phyloP scores from a whole-genome alignment of 2,797 vertebrate species.

The Hippopotamyrus pictus region DNA sequence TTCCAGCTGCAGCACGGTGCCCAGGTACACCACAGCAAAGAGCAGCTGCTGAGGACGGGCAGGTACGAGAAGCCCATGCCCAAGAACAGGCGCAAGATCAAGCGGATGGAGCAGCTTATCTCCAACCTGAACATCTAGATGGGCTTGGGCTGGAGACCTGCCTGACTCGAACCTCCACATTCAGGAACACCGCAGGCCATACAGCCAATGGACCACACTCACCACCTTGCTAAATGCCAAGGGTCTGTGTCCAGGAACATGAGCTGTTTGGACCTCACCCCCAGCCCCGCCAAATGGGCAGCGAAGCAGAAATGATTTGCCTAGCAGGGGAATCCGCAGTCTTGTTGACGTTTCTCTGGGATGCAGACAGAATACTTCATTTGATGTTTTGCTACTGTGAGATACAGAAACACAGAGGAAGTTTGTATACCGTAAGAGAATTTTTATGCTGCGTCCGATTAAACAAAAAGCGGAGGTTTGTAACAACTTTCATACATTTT shows the following conservation, averaged over 20 bases:
- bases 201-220: neutral
- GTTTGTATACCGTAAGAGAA: neutral
- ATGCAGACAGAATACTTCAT: too few relatives aligned
- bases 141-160: neutral
- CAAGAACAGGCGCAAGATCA: slow-evolving; percentile 95
- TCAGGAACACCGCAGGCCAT: neutral
- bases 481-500: neutral
- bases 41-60: slow-evolving; percentile 84
- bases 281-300: neutral
- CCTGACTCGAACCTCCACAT: neutral
- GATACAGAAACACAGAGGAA: neutral
- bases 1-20: slow-evolving; percentile 95
- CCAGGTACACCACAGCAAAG: slow-evolving; percentile 92
- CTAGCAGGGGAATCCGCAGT: neutral
- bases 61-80: slow-evolving; percentile 91
- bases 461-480: neutral
- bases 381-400: neutral
- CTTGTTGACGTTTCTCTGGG: neutral
- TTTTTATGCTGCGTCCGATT: neutral
- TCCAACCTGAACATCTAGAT: slow-evolving; percentile 74
- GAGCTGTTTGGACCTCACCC: neutral
- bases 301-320: neutral
- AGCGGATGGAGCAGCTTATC: slow-evolving; percentile 88
- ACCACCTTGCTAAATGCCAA: neutral
- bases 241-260: neutral